A percentile compares a stretch with the other conserved stretches of the same genome.
These are phyloP conservation scores for Acanthiza pusilla DNA, from an alignment of 2,797 vertebrate species.

Conservation along the genomic window DNA sequence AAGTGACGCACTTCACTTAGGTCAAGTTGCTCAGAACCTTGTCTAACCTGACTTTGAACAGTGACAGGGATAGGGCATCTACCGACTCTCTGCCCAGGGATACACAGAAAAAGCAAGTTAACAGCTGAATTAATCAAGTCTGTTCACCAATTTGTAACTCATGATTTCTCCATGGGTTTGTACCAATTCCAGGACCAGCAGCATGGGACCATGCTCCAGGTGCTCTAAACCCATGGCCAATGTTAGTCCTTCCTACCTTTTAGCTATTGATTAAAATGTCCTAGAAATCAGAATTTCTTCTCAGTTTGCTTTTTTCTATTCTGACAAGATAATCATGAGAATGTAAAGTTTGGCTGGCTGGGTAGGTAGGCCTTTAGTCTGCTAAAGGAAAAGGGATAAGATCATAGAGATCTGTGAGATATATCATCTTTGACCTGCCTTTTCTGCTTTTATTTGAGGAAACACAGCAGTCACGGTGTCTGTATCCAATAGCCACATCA, in stretches of 20 bases:
- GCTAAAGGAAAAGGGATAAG: neutral
- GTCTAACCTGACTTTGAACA: neutral
- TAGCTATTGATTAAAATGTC: neutral
- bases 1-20: accelerated
- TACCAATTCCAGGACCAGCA: neutral
- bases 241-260: neutral
- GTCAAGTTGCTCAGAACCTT: neutral
- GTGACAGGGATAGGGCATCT: neutral
- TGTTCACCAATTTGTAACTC: neutral
- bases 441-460: neutral
- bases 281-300: neutral
- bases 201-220: neutral
- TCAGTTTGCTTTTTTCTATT: neutral
- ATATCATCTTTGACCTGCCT: neutral
- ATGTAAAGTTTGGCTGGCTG: neutral
- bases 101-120: neutral
- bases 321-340: neutral
- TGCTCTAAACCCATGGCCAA: neutral
- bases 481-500: neutral
- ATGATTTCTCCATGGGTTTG: neutral
- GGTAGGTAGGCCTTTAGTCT: neutral
- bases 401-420: neutral
- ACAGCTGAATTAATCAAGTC: neutral
- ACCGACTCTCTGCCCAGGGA: neutral
- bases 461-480: neutral